These are phyloP conservation scores for Mesorhabditis sp. DNA, from an alignment of 2,888 invertebrate genomes.

Conservation along the genomic window DNA sequence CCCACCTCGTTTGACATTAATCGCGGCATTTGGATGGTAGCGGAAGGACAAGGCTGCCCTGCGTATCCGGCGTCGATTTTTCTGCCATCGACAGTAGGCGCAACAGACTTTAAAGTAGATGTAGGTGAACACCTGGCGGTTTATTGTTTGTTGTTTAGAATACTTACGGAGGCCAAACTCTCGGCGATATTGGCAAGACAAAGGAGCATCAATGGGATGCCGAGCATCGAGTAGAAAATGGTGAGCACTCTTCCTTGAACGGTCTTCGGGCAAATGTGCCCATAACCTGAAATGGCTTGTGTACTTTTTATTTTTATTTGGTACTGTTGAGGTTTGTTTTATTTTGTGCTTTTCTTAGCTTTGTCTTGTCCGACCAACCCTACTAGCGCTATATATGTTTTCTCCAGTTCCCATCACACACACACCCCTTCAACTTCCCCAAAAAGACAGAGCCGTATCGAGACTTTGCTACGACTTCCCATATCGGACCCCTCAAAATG, in stretches of 20 bases:
- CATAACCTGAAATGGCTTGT: constrained; percentile 74
- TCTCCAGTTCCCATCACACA: too few relatives aligned
- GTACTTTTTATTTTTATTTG: neutral
- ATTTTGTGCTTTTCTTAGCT: too few relatives aligned
- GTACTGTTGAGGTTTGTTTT: neutral
- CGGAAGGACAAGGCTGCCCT: constrained; percentile 55
- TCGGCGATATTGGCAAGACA: constrained; percentile 64
- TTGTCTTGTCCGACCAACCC: neutral
- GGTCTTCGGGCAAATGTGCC: constrained; percentile 89
- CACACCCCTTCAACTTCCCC: too few relatives aligned
- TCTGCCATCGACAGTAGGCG: constrained; percentile 58
- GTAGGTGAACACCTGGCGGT: constrained; percentile 60
- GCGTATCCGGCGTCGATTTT: constrained; percentile 46
- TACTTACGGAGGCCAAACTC: constrained; percentile 60
- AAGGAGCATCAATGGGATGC: constrained; percentile 64
- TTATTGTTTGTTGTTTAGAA: neutral
- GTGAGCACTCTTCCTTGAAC: constrained; percentile 78
- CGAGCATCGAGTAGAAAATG: constrained; percentile 84
- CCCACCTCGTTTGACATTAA: constrained; percentile 49
- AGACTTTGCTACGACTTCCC: too few relatives aligned
- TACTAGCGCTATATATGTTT: too few relatives aligned
- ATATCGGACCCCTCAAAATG: too few relatives aligned
- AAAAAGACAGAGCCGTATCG: too few relatives aligned
- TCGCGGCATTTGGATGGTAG: constrained; percentile 57
- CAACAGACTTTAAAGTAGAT: constrained; percentile 61